Percentiles rank a stretch among this genome's conserved stretches.
These are phyloP conservation scores for Epirrita christyi DNA, from an alignment of 2,888 invertebrate genomes.

Conservation along the genomic window DNA sequence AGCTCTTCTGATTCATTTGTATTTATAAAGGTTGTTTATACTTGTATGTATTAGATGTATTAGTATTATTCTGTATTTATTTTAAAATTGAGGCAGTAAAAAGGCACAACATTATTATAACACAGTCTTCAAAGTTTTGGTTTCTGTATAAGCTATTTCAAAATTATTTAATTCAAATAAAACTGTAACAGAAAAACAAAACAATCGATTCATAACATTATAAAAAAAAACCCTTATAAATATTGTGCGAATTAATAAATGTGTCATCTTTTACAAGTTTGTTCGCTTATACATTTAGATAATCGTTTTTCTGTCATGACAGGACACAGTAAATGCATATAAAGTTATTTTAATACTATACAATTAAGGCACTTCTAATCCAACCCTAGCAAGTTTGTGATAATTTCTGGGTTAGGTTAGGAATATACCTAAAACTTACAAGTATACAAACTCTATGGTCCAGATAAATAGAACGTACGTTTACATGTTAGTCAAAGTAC, in stretches of 20 bases:
- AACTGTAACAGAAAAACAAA: constrained; percentile 23
- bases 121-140: constrained; percentile 10
- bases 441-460: neutral
- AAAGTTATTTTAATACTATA: neutral
- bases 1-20: no score
- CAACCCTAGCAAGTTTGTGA: neutral
- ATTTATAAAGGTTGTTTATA: no score
- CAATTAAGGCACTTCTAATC: constrained; percentile 16
- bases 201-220: constrained; percentile 6
- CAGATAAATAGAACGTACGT: no score
- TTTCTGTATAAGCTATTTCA: neutral
- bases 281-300: neutral
- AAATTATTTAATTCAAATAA: neutral
- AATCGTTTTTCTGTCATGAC: neutral
- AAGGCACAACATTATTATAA: neutral
- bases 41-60: no score
- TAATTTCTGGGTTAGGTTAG: neutral
- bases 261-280: no score
- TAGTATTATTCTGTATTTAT: no score
- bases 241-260: no score
- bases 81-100: no score
- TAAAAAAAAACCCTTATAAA: neutral
- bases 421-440: constrained; percentile 2
- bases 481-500: no score
- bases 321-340: constrained; percentile 17